Evolutionary conservation across 2,888 invertebrate genomes (phyloP).

Genomic region (Agriopis leucophaearia): DNA sequence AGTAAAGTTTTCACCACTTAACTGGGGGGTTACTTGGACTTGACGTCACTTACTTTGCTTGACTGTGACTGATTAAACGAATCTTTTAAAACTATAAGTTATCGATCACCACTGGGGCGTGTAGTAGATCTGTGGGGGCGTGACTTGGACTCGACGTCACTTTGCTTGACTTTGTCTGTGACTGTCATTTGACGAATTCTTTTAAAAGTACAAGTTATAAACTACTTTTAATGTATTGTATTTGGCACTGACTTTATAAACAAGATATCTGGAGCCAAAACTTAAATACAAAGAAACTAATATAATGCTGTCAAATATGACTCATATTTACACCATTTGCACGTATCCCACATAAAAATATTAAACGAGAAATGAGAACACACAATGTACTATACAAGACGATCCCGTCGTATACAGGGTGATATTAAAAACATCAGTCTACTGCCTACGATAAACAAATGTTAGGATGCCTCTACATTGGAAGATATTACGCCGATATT

Average conservation of each 20-base stretch:
- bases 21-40: no score
- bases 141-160: no score
- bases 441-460: constrained; percentile 65
- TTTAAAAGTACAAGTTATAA: no score
- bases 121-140: no score
- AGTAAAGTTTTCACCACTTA: no score
- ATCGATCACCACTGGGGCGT: no score
- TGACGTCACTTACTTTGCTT: no score
- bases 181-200: no score
- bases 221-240: no score
- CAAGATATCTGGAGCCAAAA: not conserved
- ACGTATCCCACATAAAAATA: constrained; percentile 22
- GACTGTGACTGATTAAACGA: no score
- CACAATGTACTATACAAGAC: constrained; percentile 30
- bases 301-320: not conserved
- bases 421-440: constrained; percentile 68
- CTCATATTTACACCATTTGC: constrained; percentile 3
- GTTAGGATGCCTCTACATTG: constrained; percentile 30
- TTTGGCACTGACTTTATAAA: not conserved
- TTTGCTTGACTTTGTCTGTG: no score
- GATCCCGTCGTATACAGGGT: constrained; percentile 49
- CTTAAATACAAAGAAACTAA: not conserved
- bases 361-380: constrained; percentile 38
- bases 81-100: no score
- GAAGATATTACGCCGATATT: constrained; percentile 18